Conservation (phyloP, 2,797 vertebrate genomes). For the Erethizon dorsatum region DNA sequence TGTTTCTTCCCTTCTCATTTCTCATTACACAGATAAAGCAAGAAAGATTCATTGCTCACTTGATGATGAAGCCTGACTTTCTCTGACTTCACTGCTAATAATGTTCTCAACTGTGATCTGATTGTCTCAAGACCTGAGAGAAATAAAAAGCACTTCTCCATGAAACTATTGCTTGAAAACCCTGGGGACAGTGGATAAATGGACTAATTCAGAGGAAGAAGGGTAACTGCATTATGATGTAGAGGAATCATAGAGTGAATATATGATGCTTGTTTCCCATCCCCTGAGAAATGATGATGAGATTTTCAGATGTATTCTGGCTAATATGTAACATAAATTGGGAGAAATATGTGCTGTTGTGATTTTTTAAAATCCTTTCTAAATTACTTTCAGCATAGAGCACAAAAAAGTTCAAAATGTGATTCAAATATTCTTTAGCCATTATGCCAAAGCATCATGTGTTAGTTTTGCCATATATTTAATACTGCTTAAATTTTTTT, state of each 20-base stretch:
- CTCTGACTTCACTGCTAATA: slow-evolving; percentile 58
- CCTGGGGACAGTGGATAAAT: not conserved
- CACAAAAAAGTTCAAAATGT: not conserved
- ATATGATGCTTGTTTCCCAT: slow-evolving; percentile 18
- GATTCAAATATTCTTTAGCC: slow-evolving; percentile 4
- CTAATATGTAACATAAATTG: not conserved
- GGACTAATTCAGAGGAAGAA: slow-evolving; percentile 34
- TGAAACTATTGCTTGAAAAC: slow-evolving; percentile 35
- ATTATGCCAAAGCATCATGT: not conserved
- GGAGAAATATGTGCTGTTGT: not conserved
- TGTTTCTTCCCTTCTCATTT: slow-evolving; percentile 28
- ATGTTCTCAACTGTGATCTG: slow-evolving; percentile 43
- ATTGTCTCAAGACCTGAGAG: slow-evolving; percentile 51
- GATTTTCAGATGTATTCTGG: slow-evolving; percentile 48
- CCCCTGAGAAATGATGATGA: slow-evolving; percentile 38
- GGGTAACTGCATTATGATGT: slow-evolving; percentile 4
- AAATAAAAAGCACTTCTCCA: slow-evolving; percentile 57
- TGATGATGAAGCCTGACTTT: slow-evolving; percentile 55
- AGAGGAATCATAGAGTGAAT: slow-evolving; percentile 22
- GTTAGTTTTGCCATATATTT: not conserved
- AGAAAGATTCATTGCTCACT: slow-evolving; percentile 49
- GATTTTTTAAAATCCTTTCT: not conserved
- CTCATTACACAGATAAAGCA: slow-evolving; percentile 29
- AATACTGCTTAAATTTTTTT: not conserved
- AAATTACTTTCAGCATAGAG: slow-evolving; percentile 23